Percentiles rank a stretch among this genome's conserved stretches.
Evolutionary conservation across 2,888 invertebrate genomes (phyloP).

Genomic region (Orchesella flavescens): DNA sequence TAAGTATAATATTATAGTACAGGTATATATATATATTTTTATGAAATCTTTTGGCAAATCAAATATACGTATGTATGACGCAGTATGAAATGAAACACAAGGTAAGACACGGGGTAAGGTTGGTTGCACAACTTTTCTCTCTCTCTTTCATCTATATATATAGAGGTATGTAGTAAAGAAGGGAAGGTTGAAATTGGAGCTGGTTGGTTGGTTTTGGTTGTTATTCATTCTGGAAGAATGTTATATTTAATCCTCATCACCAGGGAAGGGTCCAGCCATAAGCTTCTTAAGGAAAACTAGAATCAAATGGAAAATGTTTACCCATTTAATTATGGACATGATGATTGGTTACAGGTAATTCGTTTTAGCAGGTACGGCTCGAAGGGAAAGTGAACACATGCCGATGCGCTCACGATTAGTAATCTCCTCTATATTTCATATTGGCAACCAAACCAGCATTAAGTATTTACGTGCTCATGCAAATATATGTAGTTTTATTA

Average conservation of each 20-base stretch:
- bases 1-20: too few relatives aligned
- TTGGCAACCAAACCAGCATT: too few relatives aligned
- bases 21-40: too few relatives aligned
- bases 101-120: background rate
- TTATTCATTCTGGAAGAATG: background rate
- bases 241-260: constrained; percentile 56
- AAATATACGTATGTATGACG: background rate
- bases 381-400: too few relatives aligned
- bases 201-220: constrained; percentile 13
- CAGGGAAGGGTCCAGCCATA: constrained; percentile 66
- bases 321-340: background rate
- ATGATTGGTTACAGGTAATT: background rate
- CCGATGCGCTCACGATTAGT: too few relatives aligned
- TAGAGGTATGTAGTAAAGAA: constrained; percentile 5
- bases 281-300: constrained; percentile 67
- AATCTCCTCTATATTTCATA: too few relatives aligned
- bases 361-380: too few relatives aligned
- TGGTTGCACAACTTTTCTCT: too few relatives aligned
- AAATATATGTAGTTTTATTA: too few relatives aligned
- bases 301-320: constrained; percentile 7
- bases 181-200: constrained; percentile 4
- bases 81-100: constrained; percentile 22
- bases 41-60: background rate
- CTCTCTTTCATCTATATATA: background rate
- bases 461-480: too few relatives aligned